Base-by-base conservation (phyloP, 2,797 vertebrate species). In the Anguilla marmorata region DNA sequence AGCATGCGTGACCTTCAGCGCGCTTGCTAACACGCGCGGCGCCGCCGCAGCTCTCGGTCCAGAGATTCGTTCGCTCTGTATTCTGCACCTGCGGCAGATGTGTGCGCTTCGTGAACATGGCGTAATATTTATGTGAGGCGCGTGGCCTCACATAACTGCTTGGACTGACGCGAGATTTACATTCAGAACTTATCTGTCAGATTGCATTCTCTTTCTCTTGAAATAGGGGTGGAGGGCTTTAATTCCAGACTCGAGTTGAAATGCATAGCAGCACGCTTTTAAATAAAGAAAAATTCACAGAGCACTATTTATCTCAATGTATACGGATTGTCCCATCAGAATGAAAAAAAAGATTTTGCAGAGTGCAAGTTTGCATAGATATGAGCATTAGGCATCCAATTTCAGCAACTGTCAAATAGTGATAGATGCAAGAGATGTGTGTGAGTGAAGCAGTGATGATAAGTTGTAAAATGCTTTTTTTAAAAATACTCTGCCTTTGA, bases 171-270 rank as follows among this genome's bases (percentile, higher is more conserved):
- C 85, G 56, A 48, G n/a, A 92, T 91, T 87, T 83, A 50, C 82
- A 88, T 86, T 85, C 48, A 88, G 93, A 93, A 94, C 92, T 89
- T 89, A 91, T 90, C 93, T 87, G 84, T 93, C 87, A 88, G 63
- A 87, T 89, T 89, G 88, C 82, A 91, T 88, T 90, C 88, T 87
- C 90, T 90, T 76, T 16, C 1, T 37, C 91, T 91, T 93, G 93
- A 91, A 90, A 93, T 8, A 91, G 84, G 41, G 84, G 27, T 6
- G 12, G 80, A 84, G 88, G 88, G 88, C 91, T 89, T 76, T 90
- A 90, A 91, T 91, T 89, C 91, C 85, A 87, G 91, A 91, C 4
- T 41, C 6, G 30, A 37, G 27, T 33, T 74, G 30, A 33, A 74
- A 12, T 16, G 69, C 69, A 30, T 3, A 33, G 69, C 30, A 4